Evolutionary conservation across 1,140 invertebrate genomes (phyloP).

Genomic region (Varroa destructor): DNA sequence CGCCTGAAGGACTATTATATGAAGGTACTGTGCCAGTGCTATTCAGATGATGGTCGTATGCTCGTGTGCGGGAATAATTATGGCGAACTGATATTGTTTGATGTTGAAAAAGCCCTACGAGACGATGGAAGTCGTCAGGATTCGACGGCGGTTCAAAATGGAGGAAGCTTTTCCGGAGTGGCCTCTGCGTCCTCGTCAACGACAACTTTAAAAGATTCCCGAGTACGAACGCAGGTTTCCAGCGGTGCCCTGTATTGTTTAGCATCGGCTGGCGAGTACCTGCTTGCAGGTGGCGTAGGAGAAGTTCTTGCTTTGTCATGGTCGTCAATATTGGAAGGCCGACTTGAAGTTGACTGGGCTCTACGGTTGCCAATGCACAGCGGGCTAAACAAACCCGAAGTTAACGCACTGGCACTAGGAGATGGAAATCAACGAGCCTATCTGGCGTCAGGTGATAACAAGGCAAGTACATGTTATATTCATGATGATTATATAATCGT

Average conservation of each 20-base stretch:
- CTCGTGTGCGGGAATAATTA: slow-evolving; percentile 24
- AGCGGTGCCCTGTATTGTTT: slow-evolving; percentile 9
- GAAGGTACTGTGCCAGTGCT: slow-evolving; percentile 24
- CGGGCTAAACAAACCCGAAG: slow-evolving; percentile 16
- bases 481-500: no score
- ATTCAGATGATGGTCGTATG: slow-evolving; percentile 6
- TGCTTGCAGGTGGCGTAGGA: background rate
- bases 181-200: no score
- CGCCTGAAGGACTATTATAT: slow-evolving; percentile 15
- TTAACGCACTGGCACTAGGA: slow-evolving; percentile 9
- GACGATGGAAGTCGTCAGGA: background rate
- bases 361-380: slow-evolving; percentile 11
- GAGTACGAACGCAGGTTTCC: slow-evolving; percentile 4
- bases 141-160: background rate
- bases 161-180: no score
- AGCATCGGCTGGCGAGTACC: slow-evolving; percentile 14
- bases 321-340: background rate
- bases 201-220: background rate
- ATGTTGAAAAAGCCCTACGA: slow-evolving; percentile 8
- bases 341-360: slow-evolving; percentile 20
- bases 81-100: slow-evolving; percentile 17
- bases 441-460: slow-evolving; percentile 3
- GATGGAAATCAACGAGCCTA: background rate
- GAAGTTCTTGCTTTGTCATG: slow-evolving; percentile 5
- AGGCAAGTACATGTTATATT: background rate